Evolutionary conservation across 2,113 vertebrate species (phyloP), one percentile per base, ranked within the genome.

Genomic region (Gobiocypris rarus): DNA sequence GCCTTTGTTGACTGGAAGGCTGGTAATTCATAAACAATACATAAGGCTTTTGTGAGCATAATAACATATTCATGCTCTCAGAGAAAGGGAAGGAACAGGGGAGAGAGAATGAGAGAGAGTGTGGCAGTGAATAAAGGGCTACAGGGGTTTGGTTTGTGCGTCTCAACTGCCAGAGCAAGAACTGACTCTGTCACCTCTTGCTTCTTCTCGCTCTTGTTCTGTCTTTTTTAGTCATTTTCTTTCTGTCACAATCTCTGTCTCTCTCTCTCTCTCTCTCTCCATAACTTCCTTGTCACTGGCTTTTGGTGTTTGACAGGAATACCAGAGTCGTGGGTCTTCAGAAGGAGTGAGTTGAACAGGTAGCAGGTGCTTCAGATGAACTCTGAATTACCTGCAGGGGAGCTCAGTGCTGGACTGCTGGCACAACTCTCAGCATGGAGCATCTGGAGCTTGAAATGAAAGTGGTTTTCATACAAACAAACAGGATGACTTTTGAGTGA

Each of bases 1-100:
- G 94, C 95, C 96, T 97, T 99, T 98, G 97, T 98, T 97, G 96
- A 95, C 94, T 95, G 95, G 94, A 96, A 97, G 96, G 96, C 96
- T 97, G 95, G 97, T 97, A 97, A 98, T 99, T 98, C 97, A 98
- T 97, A 98, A 98, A 98, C 97, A 98, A 98, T 98, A 97, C 96
- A 93, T 94, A 91, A 94, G 94, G 93, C 97, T 96, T 97, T 98
- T 98, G 96, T 98, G 96, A 95, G 94, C 95, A 92, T 96, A 96
- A 97, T 97, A 98, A 98, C 98, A 96, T 98, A 98, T 98, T 97
- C 97, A 96, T 96, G 96, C 95, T 96, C 95, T 95, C 94, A 95
- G 79, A 86, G 71, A 54, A 19, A 28, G 75, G 67, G 67, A 67
- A 41, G 43, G 75, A 58, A 31, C 45, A 26, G 22, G 31, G 79